Conservation (phyloP, 2,888 invertebrate genomes). For the Lycocerus yunnanus region DNA sequence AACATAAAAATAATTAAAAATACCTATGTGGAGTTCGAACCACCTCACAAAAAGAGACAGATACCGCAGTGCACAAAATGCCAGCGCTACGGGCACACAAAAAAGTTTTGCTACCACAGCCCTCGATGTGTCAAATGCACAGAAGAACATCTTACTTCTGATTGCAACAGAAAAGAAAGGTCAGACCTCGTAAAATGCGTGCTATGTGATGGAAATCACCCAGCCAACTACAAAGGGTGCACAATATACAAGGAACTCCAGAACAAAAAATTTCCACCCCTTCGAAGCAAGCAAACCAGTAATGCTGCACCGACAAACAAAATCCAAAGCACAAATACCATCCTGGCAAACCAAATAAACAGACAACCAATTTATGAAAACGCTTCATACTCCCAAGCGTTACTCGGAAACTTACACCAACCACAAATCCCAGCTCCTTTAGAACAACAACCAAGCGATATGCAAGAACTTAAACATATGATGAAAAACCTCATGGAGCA, state of each 20-base stretch:
- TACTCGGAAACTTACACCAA: neutral
- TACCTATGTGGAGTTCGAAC: slow-evolving; percentile 12
- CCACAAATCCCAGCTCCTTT: neutral
- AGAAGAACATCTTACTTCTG: slow-evolving; percentile 16
- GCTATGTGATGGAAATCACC: slow-evolving; percentile 7
- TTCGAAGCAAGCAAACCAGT: neutral
- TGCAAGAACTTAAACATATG: neutral
- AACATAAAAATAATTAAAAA: neutral
- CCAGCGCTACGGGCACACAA: slow-evolving; percentile 35
- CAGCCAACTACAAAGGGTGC: slow-evolving; percentile 20
- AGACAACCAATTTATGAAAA: neutral
- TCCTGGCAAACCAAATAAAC: neutral
- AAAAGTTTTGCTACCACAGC: slow-evolving; percentile 30
- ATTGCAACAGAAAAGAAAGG: slow-evolving; percentile 6
- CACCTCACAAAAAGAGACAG: slow-evolving; percentile 15
- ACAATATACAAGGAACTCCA: slow-evolving; percentile 6
- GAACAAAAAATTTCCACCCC: neutral
- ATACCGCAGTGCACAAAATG: slow-evolving; percentile 31
- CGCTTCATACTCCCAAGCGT: neutral
- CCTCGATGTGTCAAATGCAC: slow-evolving; percentile 32
- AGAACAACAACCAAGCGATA: neutral
- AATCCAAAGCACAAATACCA: neutral
- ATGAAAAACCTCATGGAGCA: neutral
- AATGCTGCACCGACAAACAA: too few relatives aligned
- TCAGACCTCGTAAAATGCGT: slow-evolving; percentile 3